Percentiles rank a stretch among this genome's conserved stretches.
Conservation (phyloP, 2,797 vertebrate genomes). For the Setipinna tenuifilis region DNA sequence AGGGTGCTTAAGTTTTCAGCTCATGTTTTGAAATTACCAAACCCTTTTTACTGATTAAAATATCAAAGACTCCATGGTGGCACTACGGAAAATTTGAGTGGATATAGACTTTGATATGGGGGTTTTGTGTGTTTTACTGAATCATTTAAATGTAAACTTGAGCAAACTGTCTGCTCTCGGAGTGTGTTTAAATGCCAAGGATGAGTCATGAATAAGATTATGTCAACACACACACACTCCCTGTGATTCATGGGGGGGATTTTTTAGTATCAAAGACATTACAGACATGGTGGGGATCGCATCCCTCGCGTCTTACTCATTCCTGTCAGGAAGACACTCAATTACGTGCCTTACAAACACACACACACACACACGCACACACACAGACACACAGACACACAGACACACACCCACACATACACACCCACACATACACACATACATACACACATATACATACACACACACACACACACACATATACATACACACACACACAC, state of each 20-base stretch:
- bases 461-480: constrained; percentile 33
- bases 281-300: neutral
- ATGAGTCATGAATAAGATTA: neutral
- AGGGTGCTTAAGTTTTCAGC: too few species aligned
- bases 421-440: constrained; percentile 37
- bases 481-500: neutral
- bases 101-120: neutral
- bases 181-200: neutral
- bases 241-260: neutral
- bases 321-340: neutral
- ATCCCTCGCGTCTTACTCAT: neutral
- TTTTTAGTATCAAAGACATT: neutral
- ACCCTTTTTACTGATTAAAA: neutral
- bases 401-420: constrained; percentile 24
- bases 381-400: neutral
- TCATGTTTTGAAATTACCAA: too few species aligned
- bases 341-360: neutral
- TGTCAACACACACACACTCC: neutral
- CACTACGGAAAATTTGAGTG: neutral
- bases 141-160: neutral
- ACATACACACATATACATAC: neutral
- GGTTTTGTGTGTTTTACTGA: neutral
- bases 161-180: neutral
- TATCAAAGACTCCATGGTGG: neutral
- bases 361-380: constrained; percentile 38